These are phyloP conservation scores for Ascaphus truei DNA, from an alignment of 2,113 vertebrate species.

Conservation along the genomic window DNA sequence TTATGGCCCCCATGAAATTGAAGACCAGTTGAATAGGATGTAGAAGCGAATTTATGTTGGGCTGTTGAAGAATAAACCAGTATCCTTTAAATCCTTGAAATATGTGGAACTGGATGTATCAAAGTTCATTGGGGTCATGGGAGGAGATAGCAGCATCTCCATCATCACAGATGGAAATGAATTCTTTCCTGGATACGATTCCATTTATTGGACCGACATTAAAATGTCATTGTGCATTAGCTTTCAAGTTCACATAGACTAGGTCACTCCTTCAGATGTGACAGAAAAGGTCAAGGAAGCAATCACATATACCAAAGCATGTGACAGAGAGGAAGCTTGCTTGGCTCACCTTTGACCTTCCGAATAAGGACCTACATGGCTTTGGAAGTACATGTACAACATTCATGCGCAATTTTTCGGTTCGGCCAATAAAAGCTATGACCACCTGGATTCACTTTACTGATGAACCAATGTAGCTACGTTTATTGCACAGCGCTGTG, in stretches of 20 bases:
- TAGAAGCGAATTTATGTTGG: constrained; percentile 13
- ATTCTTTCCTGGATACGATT: neutral
- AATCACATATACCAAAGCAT: constrained; percentile 1
- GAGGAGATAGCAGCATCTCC: neutral
- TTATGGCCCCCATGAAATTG: neutral
- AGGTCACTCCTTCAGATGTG: neutral
- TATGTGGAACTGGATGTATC: neutral
- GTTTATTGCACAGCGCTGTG: too few species aligned
- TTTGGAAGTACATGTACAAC: constrained; percentile 15
- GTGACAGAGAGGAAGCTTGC: neutral
- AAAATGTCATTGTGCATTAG: constrained; percentile 1
- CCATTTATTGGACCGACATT: constrained; percentile 1
- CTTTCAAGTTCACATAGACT: neutral
- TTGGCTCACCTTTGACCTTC: constrained; percentile 2
- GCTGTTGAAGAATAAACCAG: neutral
- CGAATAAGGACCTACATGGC: constrained; percentile 3
- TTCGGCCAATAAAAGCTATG: neutral
- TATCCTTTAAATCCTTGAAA: neutral
- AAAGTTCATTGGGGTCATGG: neutral
- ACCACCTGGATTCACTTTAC: constrained; percentile 4
- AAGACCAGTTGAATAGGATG: neutral
- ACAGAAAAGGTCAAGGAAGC: constrained; percentile 19
- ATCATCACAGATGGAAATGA: constrained; percentile 6
- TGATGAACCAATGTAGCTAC: neutral
- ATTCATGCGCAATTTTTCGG: constrained; percentile 7